Conservation (phyloP, 2,888 invertebrate species). For the Sarcophaga caerulescens region DNA sequence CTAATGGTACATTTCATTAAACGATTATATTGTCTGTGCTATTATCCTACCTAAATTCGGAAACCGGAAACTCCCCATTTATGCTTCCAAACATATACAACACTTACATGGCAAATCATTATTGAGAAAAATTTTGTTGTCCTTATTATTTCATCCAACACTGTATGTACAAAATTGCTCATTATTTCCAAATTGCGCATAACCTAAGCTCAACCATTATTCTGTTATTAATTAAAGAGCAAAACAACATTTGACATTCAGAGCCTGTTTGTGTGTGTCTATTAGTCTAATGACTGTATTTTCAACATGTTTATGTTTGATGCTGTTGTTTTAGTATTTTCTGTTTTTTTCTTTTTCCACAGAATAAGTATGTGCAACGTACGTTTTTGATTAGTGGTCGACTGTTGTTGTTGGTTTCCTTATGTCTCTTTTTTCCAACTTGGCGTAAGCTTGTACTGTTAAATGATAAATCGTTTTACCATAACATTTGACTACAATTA, state of each 20-base stretch:
- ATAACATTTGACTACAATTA: slow-evolving; percentile 64
- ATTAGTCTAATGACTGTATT: slow-evolving; percentile 26
- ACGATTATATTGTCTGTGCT: too few species aligned
- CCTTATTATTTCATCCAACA: too few species aligned
- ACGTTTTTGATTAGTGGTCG: too few species aligned
- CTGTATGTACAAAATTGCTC: too few species aligned
- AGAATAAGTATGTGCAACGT: slow-evolving; percentile 15
- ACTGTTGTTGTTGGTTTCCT: slow-evolving; percentile 5
- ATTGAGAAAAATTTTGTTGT: too few species aligned
- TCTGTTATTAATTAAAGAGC: slow-evolving; percentile 35
- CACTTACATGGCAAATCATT: too few species aligned
- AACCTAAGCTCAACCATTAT: background rate
- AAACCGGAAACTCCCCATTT: too few species aligned
- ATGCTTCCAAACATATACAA: too few species aligned
- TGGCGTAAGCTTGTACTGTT: slow-evolving; percentile 11
- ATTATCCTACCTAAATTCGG: too few species aligned
- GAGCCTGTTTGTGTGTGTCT: slow-evolving; percentile 12
- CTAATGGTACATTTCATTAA: too few species aligned
- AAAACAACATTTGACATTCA: slow-evolving; percentile 44
- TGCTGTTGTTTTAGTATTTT: background rate
- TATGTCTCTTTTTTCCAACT: background rate
- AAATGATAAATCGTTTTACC: slow-evolving; percentile 53
- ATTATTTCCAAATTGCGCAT: too few species aligned
- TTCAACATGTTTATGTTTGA: slow-evolving; percentile 4
- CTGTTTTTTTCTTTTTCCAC: background rate